These are phyloP conservation scores for Isaurus tuberculatus DNA, from an alignment of 92 coral and sea anemone species.

Conservation along the genomic window DNA sequence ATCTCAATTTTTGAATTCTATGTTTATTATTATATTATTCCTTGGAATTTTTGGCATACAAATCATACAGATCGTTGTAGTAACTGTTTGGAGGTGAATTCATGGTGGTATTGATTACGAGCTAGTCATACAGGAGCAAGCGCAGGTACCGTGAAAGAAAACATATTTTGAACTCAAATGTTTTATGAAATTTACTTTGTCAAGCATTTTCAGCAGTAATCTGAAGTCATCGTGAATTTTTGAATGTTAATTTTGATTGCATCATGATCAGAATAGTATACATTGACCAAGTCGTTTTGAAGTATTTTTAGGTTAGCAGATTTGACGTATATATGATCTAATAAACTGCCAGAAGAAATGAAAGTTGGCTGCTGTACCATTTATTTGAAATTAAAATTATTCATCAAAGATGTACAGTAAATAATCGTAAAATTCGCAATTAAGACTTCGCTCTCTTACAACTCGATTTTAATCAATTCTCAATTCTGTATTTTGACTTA, in stretches of 20 bases:
- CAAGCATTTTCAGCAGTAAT: conserved; percentile 48
- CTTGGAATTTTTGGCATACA: conserved; percentile 56
- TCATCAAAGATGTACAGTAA: conserved; percentile 35
- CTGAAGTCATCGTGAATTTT: conserved; percentile 26
- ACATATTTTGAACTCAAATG: conserved; percentile 47
- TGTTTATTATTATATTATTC: conserved; percentile 36
- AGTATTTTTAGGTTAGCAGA: conserved; percentile 30
- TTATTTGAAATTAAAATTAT: conserved; percentile 23
- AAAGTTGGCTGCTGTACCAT: conserved; percentile 54
- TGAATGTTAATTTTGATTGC: conserved; percentile 59
- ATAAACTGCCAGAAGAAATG: conserved; percentile 64
- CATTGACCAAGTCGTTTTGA: conserved; percentile 53
- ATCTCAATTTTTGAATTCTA: no score
- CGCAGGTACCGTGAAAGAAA: conserved; percentile 54
- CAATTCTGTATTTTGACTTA: no score
- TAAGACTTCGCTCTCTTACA: no score
- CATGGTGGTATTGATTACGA: conserved; percentile 50
- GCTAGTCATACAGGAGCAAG: conserved; percentile 57
- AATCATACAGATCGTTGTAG: conserved; percentile 51
- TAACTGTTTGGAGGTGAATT: conserved; percentile 48
- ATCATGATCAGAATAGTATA: conserved; percentile 77
- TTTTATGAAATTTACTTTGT: conserved; percentile 45
- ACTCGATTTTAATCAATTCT: no score
- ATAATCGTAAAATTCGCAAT: no score
- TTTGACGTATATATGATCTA: conserved; percentile 64